These are phyloP conservation scores for Tenualosa thibaudeaui DNA, from an alignment of 2,797 vertebrate species.

Conservation along the genomic window DNA sequence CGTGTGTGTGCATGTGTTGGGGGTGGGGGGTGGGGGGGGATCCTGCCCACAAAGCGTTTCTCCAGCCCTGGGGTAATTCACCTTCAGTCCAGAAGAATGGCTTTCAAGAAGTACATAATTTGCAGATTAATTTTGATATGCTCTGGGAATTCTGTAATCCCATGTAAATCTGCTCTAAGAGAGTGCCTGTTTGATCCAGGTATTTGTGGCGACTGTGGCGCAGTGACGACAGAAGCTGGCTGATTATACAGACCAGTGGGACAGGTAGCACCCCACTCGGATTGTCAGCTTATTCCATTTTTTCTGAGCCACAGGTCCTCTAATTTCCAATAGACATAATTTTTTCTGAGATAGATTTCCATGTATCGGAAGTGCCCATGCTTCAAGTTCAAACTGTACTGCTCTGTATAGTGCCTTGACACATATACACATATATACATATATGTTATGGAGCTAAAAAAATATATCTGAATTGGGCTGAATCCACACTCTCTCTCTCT, in stretches of 20 bases:
- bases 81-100: conserved; percentile 60
- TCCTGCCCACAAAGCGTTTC: conserved; percentile 43
- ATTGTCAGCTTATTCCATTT: neutral
- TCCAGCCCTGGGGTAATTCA: conserved; percentile 55
- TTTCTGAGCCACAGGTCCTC: neutral
- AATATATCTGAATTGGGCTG: no score
- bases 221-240: neutral
- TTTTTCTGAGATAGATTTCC: neutral
- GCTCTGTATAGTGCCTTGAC: no score
- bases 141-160: conserved; percentile 62
- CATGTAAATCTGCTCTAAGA: conserved; percentile 59
- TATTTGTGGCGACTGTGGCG: conserved; percentile 40
- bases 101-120: conserved; percentile 50
- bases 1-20: neutral
- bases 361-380: neutral
- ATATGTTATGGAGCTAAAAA: no score
- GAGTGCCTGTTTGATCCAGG: conserved; percentile 46
- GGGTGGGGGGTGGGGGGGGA: neutral
- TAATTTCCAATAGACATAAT: neutral
- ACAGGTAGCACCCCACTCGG: neutral
- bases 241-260: neutral
- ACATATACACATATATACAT: no score
- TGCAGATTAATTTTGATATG: conserved; percentile 62
- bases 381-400: no score
- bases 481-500: no score